A percentile compares a stretch with the other conserved stretches of the same genome.
Conservation (phyloP, 2,797 vertebrate species). For the Sebastes paucispinis region DNA sequence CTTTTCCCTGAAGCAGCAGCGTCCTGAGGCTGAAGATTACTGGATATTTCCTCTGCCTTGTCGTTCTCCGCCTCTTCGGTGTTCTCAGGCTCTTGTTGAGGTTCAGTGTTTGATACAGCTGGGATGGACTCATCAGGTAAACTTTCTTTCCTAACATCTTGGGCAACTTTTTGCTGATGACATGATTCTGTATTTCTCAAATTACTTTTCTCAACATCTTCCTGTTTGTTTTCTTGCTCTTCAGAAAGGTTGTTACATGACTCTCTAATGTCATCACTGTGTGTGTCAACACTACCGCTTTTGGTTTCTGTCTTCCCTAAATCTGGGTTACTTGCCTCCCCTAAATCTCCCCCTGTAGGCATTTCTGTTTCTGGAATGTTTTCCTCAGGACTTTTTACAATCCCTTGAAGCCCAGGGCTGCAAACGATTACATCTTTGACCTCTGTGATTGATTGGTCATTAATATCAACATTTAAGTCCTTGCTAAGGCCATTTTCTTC, state of each 20-base stretch:
- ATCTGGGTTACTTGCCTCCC: neutral
- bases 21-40: conserved; percentile 45
- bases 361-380: conserved; percentile 21
- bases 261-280: conserved; percentile 5
- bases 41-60: conserved; percentile 28
- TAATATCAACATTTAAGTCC: conserved; percentile 7
- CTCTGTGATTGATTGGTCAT: conserved; percentile 24
- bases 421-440: conserved; percentile 13
- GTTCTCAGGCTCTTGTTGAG: conserved; percentile 30
- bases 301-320: conserved; percentile 15
- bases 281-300: neutral
- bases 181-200: neutral
- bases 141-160: neutral
- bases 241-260: neutral
- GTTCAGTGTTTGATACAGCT: neutral
- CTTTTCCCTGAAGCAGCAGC: conserved; percentile 68
- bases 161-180: neutral
- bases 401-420: neutral
- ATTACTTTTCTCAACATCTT: neutral
- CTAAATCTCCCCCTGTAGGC: conserved; percentile 3
- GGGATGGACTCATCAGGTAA: neutral
- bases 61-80: conserved; percentile 10
- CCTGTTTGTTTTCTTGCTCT: neutral
- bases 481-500: conserved; percentile 7
- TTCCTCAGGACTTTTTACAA: conserved; percentile 26